Percentiles rank a stretch among this genome's conserved stretches.
These are phyloP conservation scores for Gallinago media DNA, from an alignment of 2,113 vertebrate species.

Conservation along the genomic window DNA sequence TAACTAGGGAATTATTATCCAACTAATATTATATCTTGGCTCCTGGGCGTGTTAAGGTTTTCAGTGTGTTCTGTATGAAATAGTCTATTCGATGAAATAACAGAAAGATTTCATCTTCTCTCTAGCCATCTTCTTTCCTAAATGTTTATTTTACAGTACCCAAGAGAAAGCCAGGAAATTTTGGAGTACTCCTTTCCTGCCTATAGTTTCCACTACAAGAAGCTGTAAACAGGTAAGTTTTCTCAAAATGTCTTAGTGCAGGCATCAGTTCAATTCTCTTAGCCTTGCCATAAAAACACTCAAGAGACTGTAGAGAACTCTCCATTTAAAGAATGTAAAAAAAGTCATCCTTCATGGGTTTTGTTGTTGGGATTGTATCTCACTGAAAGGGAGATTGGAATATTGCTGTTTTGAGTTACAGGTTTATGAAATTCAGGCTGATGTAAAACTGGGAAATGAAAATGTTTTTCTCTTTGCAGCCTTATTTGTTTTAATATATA, in stretches of 20 bases:
- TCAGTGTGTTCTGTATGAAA: background rate
- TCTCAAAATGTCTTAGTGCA: background rate
- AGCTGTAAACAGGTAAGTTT: background rate
- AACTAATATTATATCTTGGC: background rate
- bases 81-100: background rate
- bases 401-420: background rate
- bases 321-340: background rate
- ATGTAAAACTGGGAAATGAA: background rate
- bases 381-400: background rate
- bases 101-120: background rate
- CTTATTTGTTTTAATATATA: constrained; percentile 54
- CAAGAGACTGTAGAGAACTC: background rate
- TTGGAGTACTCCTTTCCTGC: background rate
- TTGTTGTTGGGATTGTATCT: background rate
- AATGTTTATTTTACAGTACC: background rate
- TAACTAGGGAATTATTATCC: background rate
- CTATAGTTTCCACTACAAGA: background rate
- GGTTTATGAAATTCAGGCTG: background rate
- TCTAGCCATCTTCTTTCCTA: background rate
- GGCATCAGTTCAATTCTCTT: background rate
- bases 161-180: background rate
- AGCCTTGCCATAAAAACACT: background rate
- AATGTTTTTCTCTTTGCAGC: background rate
- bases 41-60: background rate
- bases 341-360: background rate